phyloP scores from a whole-genome alignment of 1,140 invertebrate genomes.

The Zophobas morio region DNA sequence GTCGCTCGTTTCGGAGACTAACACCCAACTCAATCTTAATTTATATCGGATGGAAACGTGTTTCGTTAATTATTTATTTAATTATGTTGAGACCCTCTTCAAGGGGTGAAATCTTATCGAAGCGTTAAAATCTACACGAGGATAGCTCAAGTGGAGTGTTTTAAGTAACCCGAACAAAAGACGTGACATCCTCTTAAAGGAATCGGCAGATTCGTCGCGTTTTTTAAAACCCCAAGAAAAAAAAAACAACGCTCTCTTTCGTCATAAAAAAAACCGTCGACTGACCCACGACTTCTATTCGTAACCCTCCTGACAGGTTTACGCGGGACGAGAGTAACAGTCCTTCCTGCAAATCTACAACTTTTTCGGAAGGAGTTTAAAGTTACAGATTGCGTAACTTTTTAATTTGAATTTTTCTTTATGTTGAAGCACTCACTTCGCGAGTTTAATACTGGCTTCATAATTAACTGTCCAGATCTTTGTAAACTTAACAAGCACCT shows the following conservation, averaged over 20 bases:
- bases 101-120: neutral
- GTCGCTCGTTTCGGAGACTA: constrained; percentile 8
- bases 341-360: too few species aligned
- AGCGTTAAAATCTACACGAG: neutral
- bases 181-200: too few species aligned
- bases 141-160: too few species aligned
- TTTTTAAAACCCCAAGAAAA: too few species aligned
- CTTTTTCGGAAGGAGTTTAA: neutral
- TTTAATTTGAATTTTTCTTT: constrained; percentile 12
- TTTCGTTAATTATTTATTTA: constrained; percentile 17
- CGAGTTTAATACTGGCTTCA: constrained; percentile 10
- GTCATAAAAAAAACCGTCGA: too few species aligned
- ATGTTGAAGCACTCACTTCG: constrained; percentile 4
- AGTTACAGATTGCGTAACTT: neutral
- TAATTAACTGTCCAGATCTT: constrained; percentile 35
- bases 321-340: neutral
- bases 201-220: too few species aligned
- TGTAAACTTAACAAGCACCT: constrained; percentile 14
- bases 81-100: constrained; percentile 1
- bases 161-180: too few species aligned
- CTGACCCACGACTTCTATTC: neutral
- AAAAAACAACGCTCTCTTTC: too few species aligned
- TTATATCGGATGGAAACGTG: constrained; percentile 9
- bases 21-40: constrained; percentile 11
- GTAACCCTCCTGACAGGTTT: neutral